These are phyloP conservation scores for Cassiopea andromeda DNA, from an alignment of 30 jellyfish, hydroid and myxozoan genomes.

Conservation along the genomic window DNA sequence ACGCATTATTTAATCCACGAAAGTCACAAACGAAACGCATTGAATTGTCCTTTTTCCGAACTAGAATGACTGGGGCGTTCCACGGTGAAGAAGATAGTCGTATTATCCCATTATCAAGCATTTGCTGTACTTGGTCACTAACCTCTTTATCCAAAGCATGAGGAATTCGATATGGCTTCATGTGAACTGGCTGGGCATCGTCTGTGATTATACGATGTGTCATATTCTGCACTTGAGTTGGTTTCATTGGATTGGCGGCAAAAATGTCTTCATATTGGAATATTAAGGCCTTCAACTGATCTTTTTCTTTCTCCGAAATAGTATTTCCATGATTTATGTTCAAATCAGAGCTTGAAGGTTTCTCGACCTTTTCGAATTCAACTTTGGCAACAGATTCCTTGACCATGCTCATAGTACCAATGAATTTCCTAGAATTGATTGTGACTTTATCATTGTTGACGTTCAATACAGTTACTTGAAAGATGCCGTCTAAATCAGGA, in stretches of 20 bases:
- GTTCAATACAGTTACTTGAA: constrained; percentile 47
- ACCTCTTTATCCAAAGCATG: constrained; percentile 64
- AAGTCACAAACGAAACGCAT: constrained; percentile 59
- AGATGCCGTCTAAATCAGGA: constrained; percentile 46
- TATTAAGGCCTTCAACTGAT: neutral
- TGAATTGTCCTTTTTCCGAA: constrained; percentile 44
- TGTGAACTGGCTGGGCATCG: constrained; percentile 56
- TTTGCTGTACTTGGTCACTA: constrained; percentile 38
- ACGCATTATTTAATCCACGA: constrained; percentile 41
- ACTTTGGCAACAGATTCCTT: neutral
- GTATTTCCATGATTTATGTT: constrained; percentile 8
- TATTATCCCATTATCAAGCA: constrained; percentile 52
- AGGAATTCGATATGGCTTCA: constrained; percentile 61
- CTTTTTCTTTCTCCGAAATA: constrained; percentile 17
- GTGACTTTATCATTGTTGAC: constrained; percentile 15
- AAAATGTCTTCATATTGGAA: constrained; percentile 2
- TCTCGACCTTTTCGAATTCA: neutral
- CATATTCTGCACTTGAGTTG: constrained; percentile 32
- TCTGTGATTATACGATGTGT: constrained; percentile 56
- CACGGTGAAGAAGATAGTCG: constrained; percentile 61
- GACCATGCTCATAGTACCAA: constrained; percentile 18
- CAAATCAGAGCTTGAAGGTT: neutral
- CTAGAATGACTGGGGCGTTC: constrained; percentile 56
- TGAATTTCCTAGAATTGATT: constrained; percentile 1
- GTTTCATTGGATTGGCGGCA: constrained; percentile 21